Evolutionary conservation across 2,888 invertebrate species (phyloP), one percentile per base, ranked within the genome.

Genomic region (Spodoptera exigua): DNA sequence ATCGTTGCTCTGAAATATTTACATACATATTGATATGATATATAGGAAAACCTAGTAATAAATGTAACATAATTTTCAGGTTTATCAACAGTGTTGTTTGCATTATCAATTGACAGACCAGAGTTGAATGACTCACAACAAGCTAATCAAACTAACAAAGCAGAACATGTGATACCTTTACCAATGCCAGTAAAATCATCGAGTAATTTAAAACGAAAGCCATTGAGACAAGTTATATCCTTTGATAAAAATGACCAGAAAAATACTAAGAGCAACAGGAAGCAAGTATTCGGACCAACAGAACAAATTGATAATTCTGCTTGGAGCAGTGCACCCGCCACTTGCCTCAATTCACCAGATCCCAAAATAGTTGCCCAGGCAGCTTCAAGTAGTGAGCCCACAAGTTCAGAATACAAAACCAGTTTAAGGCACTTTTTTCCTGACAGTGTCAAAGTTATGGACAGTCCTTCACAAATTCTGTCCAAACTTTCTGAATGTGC

Each of bases 21-120:
- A 27, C 9, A 27, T 21, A 2, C 5, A 21, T 21, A 21, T 3
- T 5, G 9, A 9, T 27, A 21, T 21, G 27, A 9, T 27, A 49
- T 32, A 51, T 53, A 39, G 61, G 52, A 69, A 55, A n/a, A n/a
- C n/a, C n/a, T 57, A 37, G 18, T 45, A 18, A 46, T 64, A 59
- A 39, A 55, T 67, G 44, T 52, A 56, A 49, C 62, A 53, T 52
- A 53, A 66, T 82, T 93, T 93, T 70, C 84, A 97, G 98, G 97
- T 71, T 95, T 99, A 85, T 97, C 97, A 72, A 96, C 98, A 52
- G 97, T 99, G 83, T 94, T 99, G 71, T 99, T 99, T 94, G 99
- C 99, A 17, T 96, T 99, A 84, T 97, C 96, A 82, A 97, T 99
- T 63, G 98, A 99, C 92, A 97, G 97, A 88, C 95, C 96, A 27